phyloP scores from a whole-genome alignment of 2,797 vertebrate species.

The Xiphophorus birchmanni region DNA sequence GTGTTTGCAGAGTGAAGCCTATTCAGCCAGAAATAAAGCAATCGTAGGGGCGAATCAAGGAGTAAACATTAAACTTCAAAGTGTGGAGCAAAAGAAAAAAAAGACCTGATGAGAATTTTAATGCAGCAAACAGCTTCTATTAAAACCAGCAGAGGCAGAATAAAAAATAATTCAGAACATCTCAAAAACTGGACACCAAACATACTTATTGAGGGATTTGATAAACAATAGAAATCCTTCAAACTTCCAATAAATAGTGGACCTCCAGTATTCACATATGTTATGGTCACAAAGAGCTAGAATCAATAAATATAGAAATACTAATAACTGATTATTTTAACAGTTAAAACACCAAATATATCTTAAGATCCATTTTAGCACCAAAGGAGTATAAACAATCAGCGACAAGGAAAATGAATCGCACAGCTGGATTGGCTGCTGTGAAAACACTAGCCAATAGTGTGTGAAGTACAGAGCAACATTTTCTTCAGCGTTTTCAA shows the following conservation, averaged over 20 bases:
- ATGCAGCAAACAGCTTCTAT: background rate
- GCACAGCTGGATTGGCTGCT: background rate
- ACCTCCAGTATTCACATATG: background rate
- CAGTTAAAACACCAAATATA: background rate
- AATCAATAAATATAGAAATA: background rate
- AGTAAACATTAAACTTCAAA: slow-evolving; percentile 22
- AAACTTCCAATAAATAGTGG: background rate
- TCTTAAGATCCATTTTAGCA: background rate
- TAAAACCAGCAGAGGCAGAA: background rate
- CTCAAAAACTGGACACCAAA: background rate
- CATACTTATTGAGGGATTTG: background rate
- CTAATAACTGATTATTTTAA: background rate
- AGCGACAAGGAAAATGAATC: background rate
- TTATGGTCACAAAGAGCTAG: background rate
- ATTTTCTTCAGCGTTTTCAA: background rate
- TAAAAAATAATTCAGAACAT: slow-evolving; percentile 11
- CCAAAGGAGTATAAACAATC: background rate
- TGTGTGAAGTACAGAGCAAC: background rate
- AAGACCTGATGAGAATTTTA: slow-evolving; percentile 13
- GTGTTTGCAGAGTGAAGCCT: slow-evolving; percentile 42
- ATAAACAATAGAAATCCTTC: background rate
- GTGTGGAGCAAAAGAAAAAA: slow-evolving; percentile 1
- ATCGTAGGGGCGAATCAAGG: slow-evolving; percentile 18
- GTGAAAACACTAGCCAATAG: background rate
- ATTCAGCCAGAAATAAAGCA: slow-evolving; percentile 54